These are phyloP conservation scores for Patiria pectinifera DNA, from an alignment of 53 echinoderm and acorn worm species.

Conservation along the genomic window DNA sequence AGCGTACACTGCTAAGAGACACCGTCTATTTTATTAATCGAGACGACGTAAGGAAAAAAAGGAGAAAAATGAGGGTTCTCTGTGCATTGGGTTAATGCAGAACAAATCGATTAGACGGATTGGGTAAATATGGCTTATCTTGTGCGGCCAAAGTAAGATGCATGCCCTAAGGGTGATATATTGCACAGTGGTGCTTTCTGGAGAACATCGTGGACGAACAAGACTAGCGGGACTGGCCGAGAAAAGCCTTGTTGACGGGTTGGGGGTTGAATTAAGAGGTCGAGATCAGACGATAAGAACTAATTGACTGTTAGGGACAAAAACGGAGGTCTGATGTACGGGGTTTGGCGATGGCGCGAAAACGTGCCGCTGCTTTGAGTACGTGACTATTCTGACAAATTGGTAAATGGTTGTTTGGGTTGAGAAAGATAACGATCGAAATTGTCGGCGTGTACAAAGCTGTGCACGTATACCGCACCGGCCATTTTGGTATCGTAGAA, in stretches of 20 bases:
- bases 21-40: neutral
- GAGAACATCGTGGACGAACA: constrained; percentile 26
- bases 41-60: neutral
- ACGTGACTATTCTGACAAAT: constrained; percentile 20
- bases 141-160: constrained; percentile 41
- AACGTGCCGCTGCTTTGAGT: constrained; percentile 5
- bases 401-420: neutral
- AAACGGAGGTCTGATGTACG: neutral
- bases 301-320: constrained; percentile 18
- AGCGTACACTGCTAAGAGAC: neutral
- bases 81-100: constrained; percentile 28
- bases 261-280: constrained; percentile 32
- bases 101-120: constrained; percentile 50
- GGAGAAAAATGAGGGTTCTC: constrained; percentile 8
- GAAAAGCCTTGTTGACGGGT: constrained; percentile 3
- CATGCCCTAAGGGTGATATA: constrained; percentile 18
- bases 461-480: neutral
- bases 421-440: constrained; percentile 16
- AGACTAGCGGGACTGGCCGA: neutral
- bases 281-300: constrained; percentile 38
- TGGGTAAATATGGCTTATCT: constrained; percentile 48
- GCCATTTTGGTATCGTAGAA: neutral
- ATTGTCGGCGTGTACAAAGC: constrained; percentile 7
- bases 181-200: constrained; percentile 31
- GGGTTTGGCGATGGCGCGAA: neutral